phyloP scores from a whole-genome alignment of 2,113 vertebrate genomes.

The Entomyzon cyanotis region DNA sequence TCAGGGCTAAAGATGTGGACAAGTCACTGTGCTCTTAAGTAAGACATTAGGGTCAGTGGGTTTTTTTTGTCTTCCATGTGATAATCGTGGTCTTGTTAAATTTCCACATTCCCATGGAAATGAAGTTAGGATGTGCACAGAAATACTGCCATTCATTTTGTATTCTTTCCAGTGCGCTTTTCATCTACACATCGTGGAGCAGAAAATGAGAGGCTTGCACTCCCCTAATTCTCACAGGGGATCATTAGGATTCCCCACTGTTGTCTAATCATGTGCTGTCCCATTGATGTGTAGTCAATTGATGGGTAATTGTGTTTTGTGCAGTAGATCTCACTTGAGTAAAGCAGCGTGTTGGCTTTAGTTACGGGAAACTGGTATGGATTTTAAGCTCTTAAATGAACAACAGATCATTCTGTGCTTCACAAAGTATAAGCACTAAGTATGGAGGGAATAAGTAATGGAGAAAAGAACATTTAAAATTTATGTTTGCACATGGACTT shows the following conservation, averaged over 20 bases:
- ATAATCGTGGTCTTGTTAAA: not conserved
- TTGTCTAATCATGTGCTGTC: conserved; percentile 49
- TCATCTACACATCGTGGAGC: conserved; percentile 60
- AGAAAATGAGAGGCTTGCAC: conserved; percentile 59
- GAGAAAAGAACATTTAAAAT: conserved; percentile 46
- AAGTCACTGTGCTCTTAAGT: not conserved
- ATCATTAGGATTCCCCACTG: conserved; percentile 63
- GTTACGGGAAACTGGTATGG: conserved; percentile 5
- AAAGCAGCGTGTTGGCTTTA: conserved; percentile 2
- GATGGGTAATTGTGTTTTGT: conserved; percentile 31
- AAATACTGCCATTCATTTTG: conserved; percentile 18
- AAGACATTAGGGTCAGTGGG: not conserved
- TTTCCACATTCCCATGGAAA: conserved; percentile 34
- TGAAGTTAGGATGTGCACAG: conserved; percentile 23
- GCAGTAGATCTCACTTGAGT: not conserved
- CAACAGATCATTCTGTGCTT: conserved; percentile 14
- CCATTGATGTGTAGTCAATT: conserved; percentile 41
- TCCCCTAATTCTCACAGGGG: conserved; percentile 40
- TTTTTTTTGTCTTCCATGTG: not conserved
- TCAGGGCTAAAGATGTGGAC: not conserved
- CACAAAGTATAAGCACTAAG: conserved; percentile 17
- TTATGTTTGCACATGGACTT: conserved; percentile 24
- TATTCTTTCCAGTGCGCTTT: conserved; percentile 25
- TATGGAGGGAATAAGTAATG: conserved; percentile 24
- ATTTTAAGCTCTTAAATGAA: conserved; percentile 42